These are phyloP conservation scores for Psilopsiagon aymara DNA, from an alignment of 2,113 vertebrate species.

Conservation along the genomic window DNA sequence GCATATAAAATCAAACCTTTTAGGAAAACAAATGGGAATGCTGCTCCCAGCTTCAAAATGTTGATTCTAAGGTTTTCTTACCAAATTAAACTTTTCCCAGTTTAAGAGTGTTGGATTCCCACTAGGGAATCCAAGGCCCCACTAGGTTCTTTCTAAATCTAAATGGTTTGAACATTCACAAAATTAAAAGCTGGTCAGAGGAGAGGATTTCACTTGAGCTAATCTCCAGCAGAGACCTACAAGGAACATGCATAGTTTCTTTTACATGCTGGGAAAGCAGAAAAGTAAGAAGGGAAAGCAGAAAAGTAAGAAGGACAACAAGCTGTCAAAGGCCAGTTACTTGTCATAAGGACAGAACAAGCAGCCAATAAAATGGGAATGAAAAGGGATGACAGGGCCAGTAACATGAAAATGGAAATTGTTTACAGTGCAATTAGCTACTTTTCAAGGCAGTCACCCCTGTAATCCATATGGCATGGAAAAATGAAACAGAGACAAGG, in stretches of 20 bases:
- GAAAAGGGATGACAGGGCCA: background rate
- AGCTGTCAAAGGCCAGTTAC: background rate
- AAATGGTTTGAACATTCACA: background rate
- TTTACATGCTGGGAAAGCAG: background rate
- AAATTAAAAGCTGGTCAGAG: background rate
- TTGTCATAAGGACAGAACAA: background rate
- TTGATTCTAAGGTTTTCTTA: background rate
- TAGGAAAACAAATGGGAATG: background rate
- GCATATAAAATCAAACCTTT: background rate
- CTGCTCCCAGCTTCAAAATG: background rate
- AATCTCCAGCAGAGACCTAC: background rate
- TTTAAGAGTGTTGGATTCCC: background rate
- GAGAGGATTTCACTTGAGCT: background rate
- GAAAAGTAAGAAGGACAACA: background rate
- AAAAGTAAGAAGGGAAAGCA: background rate
- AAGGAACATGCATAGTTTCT: background rate
- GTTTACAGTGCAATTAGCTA: background rate
- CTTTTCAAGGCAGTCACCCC: background rate
- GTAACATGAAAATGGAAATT: background rate
- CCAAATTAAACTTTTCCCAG: background rate
- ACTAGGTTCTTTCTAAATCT: background rate
- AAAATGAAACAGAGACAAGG: background rate
- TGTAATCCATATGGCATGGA: background rate
- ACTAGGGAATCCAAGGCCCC: background rate
- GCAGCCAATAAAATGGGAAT: background rate